Conservation (phyloP, 2,113 vertebrate species). For the Neopipo cinnamomea region DNA sequence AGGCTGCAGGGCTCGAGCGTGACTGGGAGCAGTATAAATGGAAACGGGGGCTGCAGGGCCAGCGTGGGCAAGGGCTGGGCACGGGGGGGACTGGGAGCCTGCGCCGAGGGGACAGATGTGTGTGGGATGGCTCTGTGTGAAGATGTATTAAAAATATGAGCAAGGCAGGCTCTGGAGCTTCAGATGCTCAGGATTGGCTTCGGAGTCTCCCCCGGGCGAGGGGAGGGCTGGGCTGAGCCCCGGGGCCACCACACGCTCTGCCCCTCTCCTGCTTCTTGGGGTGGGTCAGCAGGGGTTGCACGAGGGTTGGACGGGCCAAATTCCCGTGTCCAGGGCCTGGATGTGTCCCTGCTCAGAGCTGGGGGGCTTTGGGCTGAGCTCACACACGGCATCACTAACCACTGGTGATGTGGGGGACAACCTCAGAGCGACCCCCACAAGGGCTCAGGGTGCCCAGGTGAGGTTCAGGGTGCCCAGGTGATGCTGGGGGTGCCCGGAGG, state of each 20-base stretch:
- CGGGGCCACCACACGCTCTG: neutral
- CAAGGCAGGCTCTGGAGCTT: neutral
- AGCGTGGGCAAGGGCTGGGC: neutral
- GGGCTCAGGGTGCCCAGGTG: neutral
- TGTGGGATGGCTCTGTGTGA: slow-evolving; percentile 36
- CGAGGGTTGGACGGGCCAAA: rapidly evolving
- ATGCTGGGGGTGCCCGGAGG: too few relatives aligned
- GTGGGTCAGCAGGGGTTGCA: neutral
- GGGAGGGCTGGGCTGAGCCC: neutral
- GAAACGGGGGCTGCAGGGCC: neutral
- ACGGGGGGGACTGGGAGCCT: neutral
- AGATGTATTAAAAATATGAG: neutral
- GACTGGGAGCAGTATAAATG: neutral
- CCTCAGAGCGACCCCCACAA: neutral
- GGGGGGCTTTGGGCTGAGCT: neutral
- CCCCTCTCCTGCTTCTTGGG: neutral
- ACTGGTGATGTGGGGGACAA: neutral
- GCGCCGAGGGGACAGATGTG: slow-evolving; percentile 40
- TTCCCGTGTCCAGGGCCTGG: rapidly evolving
- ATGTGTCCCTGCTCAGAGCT: rapidly evolving
- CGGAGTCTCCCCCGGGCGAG: neutral
- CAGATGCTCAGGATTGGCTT: neutral
- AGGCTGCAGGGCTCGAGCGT: neutral
- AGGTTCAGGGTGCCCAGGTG: neutral
- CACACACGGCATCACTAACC: neutral